Conservation (phyloP, 2,113 vertebrate genomes). For the Brienomyrus longianalis region DNA sequence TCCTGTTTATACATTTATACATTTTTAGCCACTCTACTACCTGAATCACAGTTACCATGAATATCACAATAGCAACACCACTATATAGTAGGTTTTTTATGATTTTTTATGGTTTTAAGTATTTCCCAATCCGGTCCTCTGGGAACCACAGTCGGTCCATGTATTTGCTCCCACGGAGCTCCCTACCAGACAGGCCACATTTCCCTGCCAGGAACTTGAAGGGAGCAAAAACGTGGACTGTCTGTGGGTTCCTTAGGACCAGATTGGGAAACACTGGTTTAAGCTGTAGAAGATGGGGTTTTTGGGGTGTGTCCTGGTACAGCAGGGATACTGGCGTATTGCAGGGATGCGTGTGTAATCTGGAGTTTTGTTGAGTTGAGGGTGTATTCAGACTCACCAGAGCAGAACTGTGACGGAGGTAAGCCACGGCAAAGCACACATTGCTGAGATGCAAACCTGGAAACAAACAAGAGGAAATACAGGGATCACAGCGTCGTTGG, state of each 20-base stretch:
- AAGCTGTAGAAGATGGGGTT: neutral
- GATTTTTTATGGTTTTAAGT: neutral
- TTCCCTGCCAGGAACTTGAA: neutral
- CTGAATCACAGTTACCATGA: neutral
- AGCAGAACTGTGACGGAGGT: neutral
- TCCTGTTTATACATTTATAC: neutral
- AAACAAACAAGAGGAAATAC: neutral
- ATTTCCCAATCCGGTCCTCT: neutral
- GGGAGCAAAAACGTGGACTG: neutral
- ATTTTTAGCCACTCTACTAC: neutral
- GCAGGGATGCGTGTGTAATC: neutral
- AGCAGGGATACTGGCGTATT: neutral
- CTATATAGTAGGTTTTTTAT: neutral
- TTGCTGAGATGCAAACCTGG: neutral
- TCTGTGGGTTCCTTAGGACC: neutral
- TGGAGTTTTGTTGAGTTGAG: constrained; percentile 8
- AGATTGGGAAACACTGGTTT: neutral
- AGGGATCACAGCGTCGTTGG: neutral
- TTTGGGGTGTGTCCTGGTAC: neutral
- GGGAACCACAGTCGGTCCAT: neutral
- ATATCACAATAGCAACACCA: neutral
- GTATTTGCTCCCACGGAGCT: neutral
- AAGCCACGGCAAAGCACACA: neutral
- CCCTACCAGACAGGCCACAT: neutral
- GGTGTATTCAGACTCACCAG: neutral